Evolutionary conservation across 1,140 invertebrate genomes (phyloP).

Genomic region (Chironomus striatipennis): DNA sequence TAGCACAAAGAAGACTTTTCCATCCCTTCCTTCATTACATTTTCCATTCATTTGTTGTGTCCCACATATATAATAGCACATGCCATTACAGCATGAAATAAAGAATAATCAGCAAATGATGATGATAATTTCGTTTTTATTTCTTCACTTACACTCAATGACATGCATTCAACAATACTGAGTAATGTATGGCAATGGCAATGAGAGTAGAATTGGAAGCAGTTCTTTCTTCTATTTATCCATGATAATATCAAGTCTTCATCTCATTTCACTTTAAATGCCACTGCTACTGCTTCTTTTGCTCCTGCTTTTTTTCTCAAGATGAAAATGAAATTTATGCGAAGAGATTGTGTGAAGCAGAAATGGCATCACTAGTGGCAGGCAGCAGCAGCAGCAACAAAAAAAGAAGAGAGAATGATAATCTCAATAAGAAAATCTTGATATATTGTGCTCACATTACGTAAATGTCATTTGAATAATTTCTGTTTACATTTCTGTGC

Average conservation of each 20-base stretch:
- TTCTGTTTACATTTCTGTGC: background rate
- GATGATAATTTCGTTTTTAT: background rate
- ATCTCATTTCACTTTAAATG: too few species aligned
- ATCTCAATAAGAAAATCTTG: conserved; percentile 20
- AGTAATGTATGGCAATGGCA: too few species aligned
- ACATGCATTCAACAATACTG: too few species aligned
- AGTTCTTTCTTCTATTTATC: too few species aligned
- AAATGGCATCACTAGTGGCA: too few species aligned
- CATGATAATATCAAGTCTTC: too few species aligned
- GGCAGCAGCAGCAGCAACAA: background rate
- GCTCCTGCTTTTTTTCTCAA: too few species aligned
- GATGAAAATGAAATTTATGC: too few species aligned
- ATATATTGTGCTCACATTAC: conserved; percentile 20
- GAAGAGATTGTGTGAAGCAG: too few species aligned
- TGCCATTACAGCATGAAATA: background rate
- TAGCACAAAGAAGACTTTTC: too few species aligned
- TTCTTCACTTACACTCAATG: background rate
- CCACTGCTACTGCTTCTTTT: too few species aligned
- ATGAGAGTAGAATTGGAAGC: too few species aligned
- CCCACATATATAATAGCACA: background rate
- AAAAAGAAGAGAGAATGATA: conserved; percentile 13
- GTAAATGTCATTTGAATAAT: conserved; percentile 21
- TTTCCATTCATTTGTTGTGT: background rate
- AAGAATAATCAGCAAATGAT: conserved; percentile 12
- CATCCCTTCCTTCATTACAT: background rate